Percentiles rank a stretch among this genome's conserved stretches.
phyloP scores from a whole-genome alignment of 2,797 vertebrate species.

The Phrynocephalus forsythii region DNA sequence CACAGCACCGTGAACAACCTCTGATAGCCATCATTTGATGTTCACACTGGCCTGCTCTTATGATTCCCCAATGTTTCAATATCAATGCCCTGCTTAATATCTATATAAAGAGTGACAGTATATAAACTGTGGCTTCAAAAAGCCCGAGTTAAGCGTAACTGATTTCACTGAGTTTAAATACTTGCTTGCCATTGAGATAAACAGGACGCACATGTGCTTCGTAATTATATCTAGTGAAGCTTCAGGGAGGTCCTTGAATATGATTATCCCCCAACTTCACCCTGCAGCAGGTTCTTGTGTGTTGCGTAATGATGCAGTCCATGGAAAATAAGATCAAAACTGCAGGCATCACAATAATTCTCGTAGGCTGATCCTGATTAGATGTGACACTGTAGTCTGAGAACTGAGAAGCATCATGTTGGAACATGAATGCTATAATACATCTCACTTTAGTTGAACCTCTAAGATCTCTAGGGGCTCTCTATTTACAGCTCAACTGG shows the following conservation, averaged over 20 bases:
- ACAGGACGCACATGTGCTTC: background rate
- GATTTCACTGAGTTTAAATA: background rate
- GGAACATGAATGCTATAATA: slow-evolving; percentile 32
- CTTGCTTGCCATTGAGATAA: background rate
- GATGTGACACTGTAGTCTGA: slow-evolving; percentile 20
- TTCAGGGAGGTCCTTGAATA: background rate
- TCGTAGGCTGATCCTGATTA: slow-evolving; percentile 21
- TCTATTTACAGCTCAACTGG: slow-evolving; percentile 25
- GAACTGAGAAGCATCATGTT: slow-evolving; percentile 25
- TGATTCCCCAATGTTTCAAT: slow-evolving; percentile 1
- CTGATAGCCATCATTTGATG: background rate
- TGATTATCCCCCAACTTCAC: background rate
- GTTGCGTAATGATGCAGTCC: slow-evolving; percentile 20
- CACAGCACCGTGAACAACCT: background rate
- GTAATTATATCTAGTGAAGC: background rate
- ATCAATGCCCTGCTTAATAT: slow-evolving; percentile 1
- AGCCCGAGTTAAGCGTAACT: background rate
- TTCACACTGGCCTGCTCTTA: background rate
- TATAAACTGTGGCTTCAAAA: background rate
- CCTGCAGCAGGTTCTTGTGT: background rate
- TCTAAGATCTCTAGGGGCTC: slow-evolving; percentile 7
- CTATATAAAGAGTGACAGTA: background rate
- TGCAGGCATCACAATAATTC: background rate
- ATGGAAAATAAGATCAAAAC: slow-evolving; percentile 16
- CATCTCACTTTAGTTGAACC: slow-evolving; percentile 34